phyloP scores from a whole-genome alignment of 2,888 invertebrate genomes.

The Ophion slaviceki region DNA sequence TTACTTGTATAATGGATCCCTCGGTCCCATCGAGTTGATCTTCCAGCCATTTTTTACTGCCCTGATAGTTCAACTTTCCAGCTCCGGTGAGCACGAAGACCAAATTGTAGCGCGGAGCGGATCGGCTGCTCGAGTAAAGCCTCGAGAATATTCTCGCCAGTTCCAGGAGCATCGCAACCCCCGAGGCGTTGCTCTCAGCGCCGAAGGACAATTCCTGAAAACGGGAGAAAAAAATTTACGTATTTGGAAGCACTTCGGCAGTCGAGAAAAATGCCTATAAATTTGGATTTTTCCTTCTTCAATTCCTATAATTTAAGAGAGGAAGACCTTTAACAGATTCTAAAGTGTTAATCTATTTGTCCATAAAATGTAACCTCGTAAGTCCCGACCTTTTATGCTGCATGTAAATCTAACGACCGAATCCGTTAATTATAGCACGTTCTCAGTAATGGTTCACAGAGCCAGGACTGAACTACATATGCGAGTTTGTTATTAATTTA shows the following conservation, averaged over 20 bases:
- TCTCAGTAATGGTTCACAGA: no score
- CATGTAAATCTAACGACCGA: no score
- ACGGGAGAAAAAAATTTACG: conserved; percentile 39
- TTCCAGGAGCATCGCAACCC: conserved; percentile 94
- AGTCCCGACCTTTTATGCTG: no score
- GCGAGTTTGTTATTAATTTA: no score
- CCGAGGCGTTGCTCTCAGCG: conserved; percentile 96
- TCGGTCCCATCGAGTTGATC: conserved; percentile 93
- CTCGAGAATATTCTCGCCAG: conserved; percentile 94
- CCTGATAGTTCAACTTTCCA: conserved; percentile 97
- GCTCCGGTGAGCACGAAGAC: conserved; percentile 95
- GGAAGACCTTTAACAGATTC: no score
- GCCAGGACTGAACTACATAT: no score
- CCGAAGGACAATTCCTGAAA: conserved; percentile 93
- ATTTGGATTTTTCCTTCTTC: no score
- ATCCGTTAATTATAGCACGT: no score
- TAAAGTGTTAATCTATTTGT: no score
- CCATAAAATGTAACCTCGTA: no score
- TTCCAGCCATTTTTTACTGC: conserved; percentile 98
- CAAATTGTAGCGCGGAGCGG: conserved; percentile 90
- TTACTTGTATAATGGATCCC: conserved; percentile 89
- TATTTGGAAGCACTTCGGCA: background rate
- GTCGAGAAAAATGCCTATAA: no score
- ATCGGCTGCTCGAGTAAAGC: conserved; percentile 90
- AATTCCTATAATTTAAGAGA: no score